These are phyloP conservation scores for Erethizon dorsatum DNA, from an alignment of 2,797 vertebrate species.

Conservation along the genomic window DNA sequence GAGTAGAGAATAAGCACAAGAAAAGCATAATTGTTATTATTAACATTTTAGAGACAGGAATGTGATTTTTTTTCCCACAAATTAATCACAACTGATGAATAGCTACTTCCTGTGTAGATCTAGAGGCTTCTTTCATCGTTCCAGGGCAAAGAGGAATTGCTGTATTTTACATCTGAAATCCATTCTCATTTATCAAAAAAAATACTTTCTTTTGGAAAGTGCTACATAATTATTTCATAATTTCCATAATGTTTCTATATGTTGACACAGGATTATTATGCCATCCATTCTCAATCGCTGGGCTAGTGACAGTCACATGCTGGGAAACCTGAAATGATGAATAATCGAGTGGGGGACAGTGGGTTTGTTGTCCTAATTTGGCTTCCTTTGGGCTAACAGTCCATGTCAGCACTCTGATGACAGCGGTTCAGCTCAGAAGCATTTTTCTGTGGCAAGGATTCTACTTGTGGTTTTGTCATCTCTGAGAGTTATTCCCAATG, in stretches of 20 bases:
- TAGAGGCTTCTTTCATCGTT: slow-evolving; percentile 72
- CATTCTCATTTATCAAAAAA: slow-evolving; percentile 78
- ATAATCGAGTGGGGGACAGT: not conserved
- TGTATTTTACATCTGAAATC: slow-evolving; percentile 75
- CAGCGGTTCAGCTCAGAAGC: slow-evolving; percentile 23
- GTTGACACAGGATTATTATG: slow-evolving; percentile 68
- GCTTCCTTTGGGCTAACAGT: slow-evolving; percentile 35
- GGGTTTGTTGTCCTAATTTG: slow-evolving; percentile 54
- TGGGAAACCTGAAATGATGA: slow-evolving; percentile 2
- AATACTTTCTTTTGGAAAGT: slow-evolving; percentile 67
- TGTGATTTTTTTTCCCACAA: slow-evolving; percentile 36
- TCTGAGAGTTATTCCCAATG: not conserved
- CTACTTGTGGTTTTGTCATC: slow-evolving; percentile 24
- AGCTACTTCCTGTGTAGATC: slow-evolving; percentile 77
- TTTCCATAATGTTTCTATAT: slow-evolving; percentile 46
- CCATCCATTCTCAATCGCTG: slow-evolving; percentile 65
- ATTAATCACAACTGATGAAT: slow-evolving; percentile 77
- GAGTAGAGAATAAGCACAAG: slow-evolving; percentile 66
- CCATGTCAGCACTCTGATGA: not conserved
- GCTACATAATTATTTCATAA: slow-evolving; percentile 72
- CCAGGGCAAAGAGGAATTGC: slow-evolving; percentile 74
- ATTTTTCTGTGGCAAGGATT: not conserved
- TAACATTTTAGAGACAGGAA: slow-evolving; percentile 69
- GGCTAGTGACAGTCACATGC: slow-evolving; percentile 31
- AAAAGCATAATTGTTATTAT: slow-evolving; percentile 71